phyloP scores from a whole-genome alignment of 2,113 vertebrate genomes.

The Edolisoma coerulescens region DNA sequence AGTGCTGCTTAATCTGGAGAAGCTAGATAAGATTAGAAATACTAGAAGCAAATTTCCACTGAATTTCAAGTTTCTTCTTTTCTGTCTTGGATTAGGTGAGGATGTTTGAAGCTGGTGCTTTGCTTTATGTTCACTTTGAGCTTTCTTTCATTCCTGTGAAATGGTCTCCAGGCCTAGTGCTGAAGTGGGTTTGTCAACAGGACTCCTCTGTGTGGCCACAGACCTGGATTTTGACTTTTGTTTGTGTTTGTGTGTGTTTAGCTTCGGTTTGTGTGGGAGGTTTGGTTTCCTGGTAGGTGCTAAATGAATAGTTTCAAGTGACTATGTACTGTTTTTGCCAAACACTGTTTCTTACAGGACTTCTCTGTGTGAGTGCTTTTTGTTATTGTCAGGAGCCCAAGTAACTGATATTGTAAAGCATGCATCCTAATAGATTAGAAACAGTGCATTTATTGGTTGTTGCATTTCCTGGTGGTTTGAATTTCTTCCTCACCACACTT shows the following conservation, averaged over 20 bases:
- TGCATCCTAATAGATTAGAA: not conserved
- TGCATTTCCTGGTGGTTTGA: not conserved
- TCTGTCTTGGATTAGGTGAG: not conserved
- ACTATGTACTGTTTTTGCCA: not conserved
- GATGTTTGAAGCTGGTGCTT: not conserved
- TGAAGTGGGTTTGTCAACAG: not conserved
- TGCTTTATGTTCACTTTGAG: not conserved
- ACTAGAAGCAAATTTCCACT: not conserved
- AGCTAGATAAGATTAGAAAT: not conserved
- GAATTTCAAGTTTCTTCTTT: not conserved
- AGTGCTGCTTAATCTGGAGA: not conserved
- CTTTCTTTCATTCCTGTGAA: not conserved
- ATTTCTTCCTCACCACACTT: not conserved
- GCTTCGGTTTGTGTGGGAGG: not conserved
- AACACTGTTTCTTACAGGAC: not conserved
- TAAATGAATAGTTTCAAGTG: not conserved
- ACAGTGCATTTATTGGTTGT: not conserved
- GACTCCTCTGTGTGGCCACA: not conserved
- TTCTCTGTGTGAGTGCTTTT: not conserved
- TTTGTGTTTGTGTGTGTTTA: not conserved
- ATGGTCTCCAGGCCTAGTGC: accelerated
- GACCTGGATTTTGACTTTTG: accelerated
- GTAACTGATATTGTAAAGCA: accelerated
- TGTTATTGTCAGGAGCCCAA: not conserved
- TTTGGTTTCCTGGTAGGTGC: not conserved